Conservation (phyloP, 2,113 vertebrate genomes). For the Nothobranchius furzeri region DNA sequence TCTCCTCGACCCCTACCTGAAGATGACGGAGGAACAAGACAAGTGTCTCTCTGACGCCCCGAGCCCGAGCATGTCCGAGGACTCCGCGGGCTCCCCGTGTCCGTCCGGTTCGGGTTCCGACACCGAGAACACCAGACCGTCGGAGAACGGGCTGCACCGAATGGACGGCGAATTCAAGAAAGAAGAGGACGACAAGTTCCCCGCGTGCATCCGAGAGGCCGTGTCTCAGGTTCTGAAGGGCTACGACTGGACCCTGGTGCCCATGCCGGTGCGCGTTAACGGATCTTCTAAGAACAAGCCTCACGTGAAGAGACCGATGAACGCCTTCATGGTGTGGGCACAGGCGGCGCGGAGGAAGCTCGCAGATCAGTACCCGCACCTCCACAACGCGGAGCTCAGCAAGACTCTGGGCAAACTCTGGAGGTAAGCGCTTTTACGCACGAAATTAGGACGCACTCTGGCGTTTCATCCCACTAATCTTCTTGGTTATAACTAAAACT, state of each 20-base stretch:
- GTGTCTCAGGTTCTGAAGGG: slow-evolving; percentile 98
- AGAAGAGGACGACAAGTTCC: slow-evolving; percentile 96
- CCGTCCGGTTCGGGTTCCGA: slow-evolving; percentile 94
- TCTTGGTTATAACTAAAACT: background rate
- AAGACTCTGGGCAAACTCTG: slow-evolving; percentile 96
- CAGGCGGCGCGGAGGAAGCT: slow-evolving; percentile 96
- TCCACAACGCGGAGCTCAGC: slow-evolving; percentile 98
- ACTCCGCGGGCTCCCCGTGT: slow-evolving; percentile 91
- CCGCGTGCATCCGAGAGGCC: slow-evolving; percentile 95
- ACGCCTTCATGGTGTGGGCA: slow-evolving; percentile 91
- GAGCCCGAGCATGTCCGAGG: slow-evolving; percentile 97
- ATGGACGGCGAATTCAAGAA: slow-evolving; percentile 90
- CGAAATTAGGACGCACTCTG: background rate
- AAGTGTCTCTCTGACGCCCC: slow-evolving; percentile 95
- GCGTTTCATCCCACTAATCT: too few relatives aligned
- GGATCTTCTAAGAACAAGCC: slow-evolving; percentile 96
- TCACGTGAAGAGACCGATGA: slow-evolving; percentile 89
- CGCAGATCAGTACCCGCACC: slow-evolving; percentile 95
- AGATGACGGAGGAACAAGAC: slow-evolving; percentile 99
- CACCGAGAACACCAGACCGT: slow-evolving; percentile 91
- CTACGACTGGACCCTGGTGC: slow-evolving; percentile 98
- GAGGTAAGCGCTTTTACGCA: slow-evolving; percentile 81
- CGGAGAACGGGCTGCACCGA: slow-evolving; percentile 87
- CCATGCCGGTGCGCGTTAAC: slow-evolving; percentile 96
- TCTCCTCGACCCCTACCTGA: slow-evolving; percentile 98